A percentile compares a stretch with the other conserved stretches of the same genome.
Conservation (phyloP, 1,140 invertebrate genomes). For the Ladona fulva region DNA sequence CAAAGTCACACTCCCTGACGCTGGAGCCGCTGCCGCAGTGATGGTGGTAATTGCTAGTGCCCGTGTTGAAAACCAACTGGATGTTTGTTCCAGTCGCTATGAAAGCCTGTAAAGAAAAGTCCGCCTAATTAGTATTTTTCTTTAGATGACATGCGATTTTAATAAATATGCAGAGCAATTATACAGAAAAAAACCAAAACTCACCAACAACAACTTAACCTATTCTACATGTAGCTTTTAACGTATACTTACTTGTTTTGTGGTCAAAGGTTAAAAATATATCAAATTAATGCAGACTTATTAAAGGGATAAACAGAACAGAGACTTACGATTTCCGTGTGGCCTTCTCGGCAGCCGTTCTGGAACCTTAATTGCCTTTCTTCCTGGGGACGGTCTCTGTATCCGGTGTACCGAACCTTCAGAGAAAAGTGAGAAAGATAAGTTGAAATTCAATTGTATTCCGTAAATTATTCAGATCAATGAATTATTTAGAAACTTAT, state of each 20-base stretch:
- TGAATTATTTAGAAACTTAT: too few relatives aligned
- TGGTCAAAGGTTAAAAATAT: too few relatives aligned
- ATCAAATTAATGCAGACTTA: too few relatives aligned
- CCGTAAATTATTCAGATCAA: too few relatives aligned
- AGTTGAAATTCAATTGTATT: too few relatives aligned
- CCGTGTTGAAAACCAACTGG: slow-evolving; percentile 75
- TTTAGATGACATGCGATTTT: too few relatives aligned
- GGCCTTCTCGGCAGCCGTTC: slow-evolving; percentile 85
- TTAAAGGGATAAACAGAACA: not conserved
- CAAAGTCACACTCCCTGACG: slow-evolving; percentile 81
- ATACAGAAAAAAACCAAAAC: too few relatives aligned
- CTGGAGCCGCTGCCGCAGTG: slow-evolving; percentile 29
- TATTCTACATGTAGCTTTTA: too few relatives aligned
- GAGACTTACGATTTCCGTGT: slow-evolving; percentile 73
- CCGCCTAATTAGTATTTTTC: too few relatives aligned
- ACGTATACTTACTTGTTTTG: too few relatives aligned
- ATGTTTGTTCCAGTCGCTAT: slow-evolving; percentile 89
- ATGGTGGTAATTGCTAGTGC: slow-evolving; percentile 45
- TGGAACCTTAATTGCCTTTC: slow-evolving; percentile 88
- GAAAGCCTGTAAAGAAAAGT: slow-evolving; percentile 52
- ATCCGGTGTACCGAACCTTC: slow-evolving; percentile 89
- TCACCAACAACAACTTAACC: too few relatives aligned
- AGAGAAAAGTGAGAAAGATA: slow-evolving; percentile 26
- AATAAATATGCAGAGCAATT: too few relatives aligned
- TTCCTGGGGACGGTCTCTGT: slow-evolving; percentile 80